phyloP scores from a whole-genome alignment of 2,113 vertebrate species.

The Alouatta palliata region DNA sequence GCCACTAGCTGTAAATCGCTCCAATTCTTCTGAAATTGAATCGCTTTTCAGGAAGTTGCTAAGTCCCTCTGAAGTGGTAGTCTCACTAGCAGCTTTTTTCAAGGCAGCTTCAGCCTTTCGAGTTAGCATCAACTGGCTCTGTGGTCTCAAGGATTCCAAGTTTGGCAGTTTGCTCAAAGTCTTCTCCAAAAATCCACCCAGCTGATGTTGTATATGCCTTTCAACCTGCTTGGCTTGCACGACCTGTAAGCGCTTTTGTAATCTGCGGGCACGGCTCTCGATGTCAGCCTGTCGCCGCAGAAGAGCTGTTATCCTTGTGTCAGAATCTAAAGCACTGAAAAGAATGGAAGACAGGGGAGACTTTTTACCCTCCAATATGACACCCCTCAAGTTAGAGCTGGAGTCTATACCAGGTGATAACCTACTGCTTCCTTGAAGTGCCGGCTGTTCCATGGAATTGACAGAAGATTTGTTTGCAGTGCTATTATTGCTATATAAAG shows the following conservation, averaged over 20 bases:
- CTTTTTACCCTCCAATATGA: constrained; percentile 85
- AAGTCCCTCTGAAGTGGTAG: constrained; percentile 87
- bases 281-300: constrained; percentile 93
- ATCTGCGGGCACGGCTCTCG: constrained; percentile 90
- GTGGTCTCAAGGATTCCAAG: constrained; percentile 85
- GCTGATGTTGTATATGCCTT: constrained; percentile 96
- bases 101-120: constrained; percentile 90
- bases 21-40: constrained; percentile 92
- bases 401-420: constrained; percentile 66
- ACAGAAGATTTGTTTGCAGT: constrained; percentile 84
- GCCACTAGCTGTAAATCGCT: constrained; percentile 93
- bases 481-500: constrained; percentile 86
- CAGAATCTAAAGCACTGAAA: constrained; percentile 87
- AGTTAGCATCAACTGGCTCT: constrained; percentile 87
- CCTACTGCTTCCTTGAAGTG: constrained; percentile 82
- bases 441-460: constrained; percentile 80
- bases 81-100: constrained; percentile 87
- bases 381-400: constrained; percentile 75
- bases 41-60: constrained; percentile 92
- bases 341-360: constrained; percentile 70
- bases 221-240: constrained; percentile 99
- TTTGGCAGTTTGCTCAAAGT: constrained; percentile 89
- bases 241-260: constrained; percentile 97
- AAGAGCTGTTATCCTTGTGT: constrained; percentile 90
- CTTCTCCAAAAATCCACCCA: constrained; percentile 94